A percentile compares a stretch with the other conserved stretches of the same genome.
Evolutionary conservation across 2,113 vertebrate genomes (phyloP).

Genomic region (Leptobrachium leishanense): DNA sequence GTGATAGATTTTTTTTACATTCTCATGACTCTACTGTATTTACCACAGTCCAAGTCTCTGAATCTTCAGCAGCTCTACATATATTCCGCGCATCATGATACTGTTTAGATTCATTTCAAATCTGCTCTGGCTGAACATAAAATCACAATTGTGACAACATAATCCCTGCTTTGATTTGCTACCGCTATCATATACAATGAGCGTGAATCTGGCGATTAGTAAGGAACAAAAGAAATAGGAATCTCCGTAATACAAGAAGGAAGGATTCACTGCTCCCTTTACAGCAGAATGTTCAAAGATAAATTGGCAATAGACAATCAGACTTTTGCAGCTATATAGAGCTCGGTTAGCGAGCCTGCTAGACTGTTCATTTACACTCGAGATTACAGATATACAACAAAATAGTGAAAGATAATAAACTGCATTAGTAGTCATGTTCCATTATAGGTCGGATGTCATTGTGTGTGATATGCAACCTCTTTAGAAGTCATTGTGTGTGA

Average conservation of each 20-base stretch:
- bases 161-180: constrained; percentile 4
- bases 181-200: constrained; percentile 1
- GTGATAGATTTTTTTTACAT: constrained; percentile 36
- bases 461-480: background rate
- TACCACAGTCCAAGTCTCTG: constrained; percentile 20
- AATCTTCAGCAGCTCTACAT: background rate
- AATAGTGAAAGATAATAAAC: background rate
- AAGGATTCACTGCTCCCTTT: background rate
- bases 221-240: background rate
- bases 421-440: background rate
- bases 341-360: background rate
- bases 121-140: constrained; percentile 4
- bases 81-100: background rate
- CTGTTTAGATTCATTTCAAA: constrained; percentile 1
- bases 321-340: background rate
- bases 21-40: constrained; percentile 20
- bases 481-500: background rate
- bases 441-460: background rate
- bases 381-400: constrained; percentile 2
- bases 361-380: background rate
- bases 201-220: background rate
- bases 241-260: constrained; percentile 8
- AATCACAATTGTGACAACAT: constrained; percentile 6
- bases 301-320: background rate
- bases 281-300: background rate